A percentile compares a stretch with the other conserved stretches of the same genome.
These are phyloP conservation scores for Chionodraco myersi DNA, from an alignment of 2,113 vertebrate species.

Conservation along the genomic window DNA sequence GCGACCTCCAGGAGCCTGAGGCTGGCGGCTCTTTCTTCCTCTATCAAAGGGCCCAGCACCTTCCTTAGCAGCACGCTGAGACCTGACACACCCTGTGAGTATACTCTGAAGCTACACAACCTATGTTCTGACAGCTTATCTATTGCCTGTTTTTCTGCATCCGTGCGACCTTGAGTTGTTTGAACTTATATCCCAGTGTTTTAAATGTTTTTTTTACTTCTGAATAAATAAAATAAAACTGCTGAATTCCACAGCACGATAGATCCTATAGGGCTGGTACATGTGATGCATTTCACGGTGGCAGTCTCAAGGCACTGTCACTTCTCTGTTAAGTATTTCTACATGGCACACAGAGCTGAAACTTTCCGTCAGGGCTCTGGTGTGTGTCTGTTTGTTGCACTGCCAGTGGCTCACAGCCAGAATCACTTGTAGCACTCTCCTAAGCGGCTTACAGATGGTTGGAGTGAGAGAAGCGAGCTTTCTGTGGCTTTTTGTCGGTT, in stretches of 20 bases:
- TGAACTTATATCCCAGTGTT: background rate
- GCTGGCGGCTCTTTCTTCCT: constrained; percentile 80
- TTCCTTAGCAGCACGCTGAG: constrained; percentile 83
- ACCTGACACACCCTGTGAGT: constrained; percentile 87
- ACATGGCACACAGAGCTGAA: constrained; percentile 4
- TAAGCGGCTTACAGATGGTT: constrained; percentile 57
- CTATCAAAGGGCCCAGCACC: constrained; percentile 74
- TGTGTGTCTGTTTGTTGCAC: constrained; percentile 31
- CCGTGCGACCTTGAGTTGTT: background rate
- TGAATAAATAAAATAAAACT: background rate
- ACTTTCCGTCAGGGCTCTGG: constrained; percentile 34
- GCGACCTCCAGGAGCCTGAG: constrained; percentile 76
- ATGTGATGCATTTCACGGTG: background rate
- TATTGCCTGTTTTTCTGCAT: constrained; percentile 3
- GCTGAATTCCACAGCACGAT: background rate
- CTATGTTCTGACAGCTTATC: constrained; percentile 7
- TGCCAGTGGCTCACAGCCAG: constrained; percentile 50
- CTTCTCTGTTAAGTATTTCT: constrained; percentile 13
- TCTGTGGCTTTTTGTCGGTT: constrained; percentile 35
- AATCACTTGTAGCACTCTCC: constrained; percentile 47
- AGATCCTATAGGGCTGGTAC: background rate
- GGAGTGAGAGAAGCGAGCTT: constrained; percentile 24
- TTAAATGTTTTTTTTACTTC: background rate
- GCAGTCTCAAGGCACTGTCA: background rate
- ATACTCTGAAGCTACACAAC: background rate